Percentiles rank a stretch among this genome's conserved stretches.
phyloP scores from a whole-genome alignment of 2,888 invertebrate species.

The Agrotis clavis region DNA sequence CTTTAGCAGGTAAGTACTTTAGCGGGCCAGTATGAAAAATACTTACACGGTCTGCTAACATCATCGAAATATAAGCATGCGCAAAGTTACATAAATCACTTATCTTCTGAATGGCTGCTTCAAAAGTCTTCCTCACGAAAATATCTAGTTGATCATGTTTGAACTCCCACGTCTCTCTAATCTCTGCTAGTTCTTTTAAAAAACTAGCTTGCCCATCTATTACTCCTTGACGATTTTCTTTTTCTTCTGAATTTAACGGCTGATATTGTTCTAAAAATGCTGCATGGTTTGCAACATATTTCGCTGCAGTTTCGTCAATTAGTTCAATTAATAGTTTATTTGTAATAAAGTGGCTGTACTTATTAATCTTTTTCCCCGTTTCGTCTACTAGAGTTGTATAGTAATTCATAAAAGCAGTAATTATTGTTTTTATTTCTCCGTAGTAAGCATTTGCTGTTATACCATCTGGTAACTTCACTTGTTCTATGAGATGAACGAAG shows the following conservation, averaged over 20 bases:
- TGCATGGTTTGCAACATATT: conserved; percentile 70
- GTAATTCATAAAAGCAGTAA: conserved; percentile 74
- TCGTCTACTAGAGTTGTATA: conserved; percentile 73
- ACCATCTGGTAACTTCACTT: conserved; percentile 54
- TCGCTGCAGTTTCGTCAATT: conserved; percentile 70
- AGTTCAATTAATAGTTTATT: conserved; percentile 70
- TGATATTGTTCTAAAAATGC: conserved; percentile 73
- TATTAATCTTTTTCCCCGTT: conserved; percentile 72
- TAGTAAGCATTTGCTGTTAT: conserved; percentile 74
- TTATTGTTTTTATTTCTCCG: conserved; percentile 75
- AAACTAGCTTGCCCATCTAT: conserved; percentile 61
- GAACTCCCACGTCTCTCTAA: conserved; percentile 64
- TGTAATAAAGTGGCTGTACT: conserved; percentile 57
- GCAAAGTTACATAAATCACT: conserved; percentile 73
- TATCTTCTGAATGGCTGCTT: conserved; percentile 69
- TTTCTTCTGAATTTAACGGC: conserved; percentile 70
- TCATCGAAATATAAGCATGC: conserved; percentile 72
- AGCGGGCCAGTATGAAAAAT: not conserved
- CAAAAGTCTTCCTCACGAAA: conserved; percentile 73
- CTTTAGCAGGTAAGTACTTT: too few species aligned
- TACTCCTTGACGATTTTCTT: conserved; percentile 71
- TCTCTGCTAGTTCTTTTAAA: conserved; percentile 63
- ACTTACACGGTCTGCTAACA: conserved; percentile 72
- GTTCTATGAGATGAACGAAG: conserved; percentile 69
- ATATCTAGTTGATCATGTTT: conserved; percentile 69